A percentile compares a stretch with the other conserved stretches of the same genome.
Conservation (phyloP, 2,888 invertebrate species). For the Orthonychiurus folsomi region DNA sequence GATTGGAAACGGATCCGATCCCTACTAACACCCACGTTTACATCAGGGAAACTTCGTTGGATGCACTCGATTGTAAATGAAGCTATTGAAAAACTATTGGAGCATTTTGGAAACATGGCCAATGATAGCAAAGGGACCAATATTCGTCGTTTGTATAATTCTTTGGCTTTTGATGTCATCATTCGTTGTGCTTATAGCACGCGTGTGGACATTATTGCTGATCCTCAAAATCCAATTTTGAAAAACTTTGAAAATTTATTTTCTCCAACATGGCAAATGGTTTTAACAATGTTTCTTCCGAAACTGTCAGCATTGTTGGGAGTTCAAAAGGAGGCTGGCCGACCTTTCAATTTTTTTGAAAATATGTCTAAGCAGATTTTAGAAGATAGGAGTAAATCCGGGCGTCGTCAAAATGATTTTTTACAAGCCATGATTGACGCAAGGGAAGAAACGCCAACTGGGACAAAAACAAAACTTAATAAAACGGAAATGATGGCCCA, state of each 20-base stretch:
- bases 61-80: neutral
- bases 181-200: neutral
- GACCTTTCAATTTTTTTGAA: constrained; percentile 3
- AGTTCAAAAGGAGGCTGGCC: neutral
- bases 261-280: neutral
- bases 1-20: constrained; percentile 4
- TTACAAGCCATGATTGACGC: constrained; percentile 3
- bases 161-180: neutral
- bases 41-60: constrained; percentile 2
- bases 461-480: neutral
- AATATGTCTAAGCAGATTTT: neutral
- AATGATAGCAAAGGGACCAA: neutral
- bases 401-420: neutral
- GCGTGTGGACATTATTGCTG: neutral
- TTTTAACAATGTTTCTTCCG: neutral
- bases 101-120: neutral
- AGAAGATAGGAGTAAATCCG: neutral
- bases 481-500: constrained; percentile 4
- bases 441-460: neutral
- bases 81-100: neutral
- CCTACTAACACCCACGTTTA: neutral
- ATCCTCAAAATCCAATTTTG: neutral
- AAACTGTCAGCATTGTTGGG: constrained; percentile 1
- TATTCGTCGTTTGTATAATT: neutral
- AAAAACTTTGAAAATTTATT: constrained; percentile 7